A percentile compares a stretch with the other conserved stretches of the same genome.
These are phyloP conservation scores for Typhlomys cinereus DNA, from an alignment of 2,113 vertebrate species.

Conservation along the genomic window DNA sequence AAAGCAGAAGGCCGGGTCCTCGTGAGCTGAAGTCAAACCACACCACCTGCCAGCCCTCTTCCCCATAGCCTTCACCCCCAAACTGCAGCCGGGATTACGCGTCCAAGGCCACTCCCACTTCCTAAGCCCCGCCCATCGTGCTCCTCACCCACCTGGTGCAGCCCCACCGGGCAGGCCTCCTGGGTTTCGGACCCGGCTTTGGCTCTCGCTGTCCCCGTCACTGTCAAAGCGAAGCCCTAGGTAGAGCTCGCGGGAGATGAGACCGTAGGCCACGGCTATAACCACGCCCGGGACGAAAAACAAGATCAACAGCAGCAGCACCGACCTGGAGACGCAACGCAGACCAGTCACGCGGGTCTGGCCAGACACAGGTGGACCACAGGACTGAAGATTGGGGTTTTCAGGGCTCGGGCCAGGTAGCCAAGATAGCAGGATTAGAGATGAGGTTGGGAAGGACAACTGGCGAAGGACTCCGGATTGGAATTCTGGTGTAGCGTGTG, in stretches of 20 bases:
- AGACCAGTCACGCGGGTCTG: neutral
- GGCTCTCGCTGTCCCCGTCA: constrained; percentile 51
- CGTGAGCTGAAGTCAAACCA: neutral
- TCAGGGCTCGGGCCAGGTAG: rapidly evolving
- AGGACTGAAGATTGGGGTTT: neutral
- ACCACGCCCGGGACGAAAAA: constrained; percentile 87
- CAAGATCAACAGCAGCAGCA: constrained; percentile 84
- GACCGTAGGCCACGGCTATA: constrained; percentile 85
- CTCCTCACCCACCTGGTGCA: constrained; percentile 37
- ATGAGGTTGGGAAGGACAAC: neutral
- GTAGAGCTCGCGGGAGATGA: constrained; percentile 88
- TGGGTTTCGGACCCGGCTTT: constrained; percentile 52
- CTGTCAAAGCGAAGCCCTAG: constrained; percentile 85
- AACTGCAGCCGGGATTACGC: too few species aligned
- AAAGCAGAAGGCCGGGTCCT: too few species aligned
- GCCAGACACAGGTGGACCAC: neutral
- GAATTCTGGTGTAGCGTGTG: neutral
- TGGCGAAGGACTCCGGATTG: neutral
- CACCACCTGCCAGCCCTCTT: rapidly evolving
- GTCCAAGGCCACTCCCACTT: neutral
- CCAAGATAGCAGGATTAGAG: neutral
- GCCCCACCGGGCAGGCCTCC: neutral
- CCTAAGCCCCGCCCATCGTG: neutral
- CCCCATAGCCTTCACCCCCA: neutral
- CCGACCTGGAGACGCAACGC: constrained; percentile 78